Base-by-base conservation (phyloP, 2,113 vertebrate species). In the Esox niger region DNA sequence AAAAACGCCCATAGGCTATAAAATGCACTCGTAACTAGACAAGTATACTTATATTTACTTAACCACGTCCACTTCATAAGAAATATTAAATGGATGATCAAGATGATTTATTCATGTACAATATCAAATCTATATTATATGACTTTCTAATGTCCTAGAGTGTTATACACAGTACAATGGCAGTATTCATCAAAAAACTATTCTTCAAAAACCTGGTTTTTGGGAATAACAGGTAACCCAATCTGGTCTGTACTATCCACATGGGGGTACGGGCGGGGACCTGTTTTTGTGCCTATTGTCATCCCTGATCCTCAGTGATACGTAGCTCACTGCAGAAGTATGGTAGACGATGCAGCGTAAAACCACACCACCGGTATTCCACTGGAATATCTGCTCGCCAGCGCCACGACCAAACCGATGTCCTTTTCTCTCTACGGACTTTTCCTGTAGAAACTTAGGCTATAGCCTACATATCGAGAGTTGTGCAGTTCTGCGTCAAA, bases 251-350 rank as follows among this genome's bases (percentile, higher is more conserved):
- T 70, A 69, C 81, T 81, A 75, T 81, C 75, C 71, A 72, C 43
- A 68, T 10, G 20, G 66, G 56, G 54, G 65, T 70, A 79, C 79
- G 85, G 86, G 87, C 78, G 85, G 87, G 64, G 85, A 84, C 73
- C 82, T 72, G 79, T 67, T 73, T 67, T 73, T 77, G 62, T 82
- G 77, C 56, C 49, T 80, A 57, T 72, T 85, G 79, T 72, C 64
- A 66, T 79, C 59, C 33, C 54, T 57, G 75, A 68, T 82, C 64
- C 79, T 79, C 63, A 83, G 81, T 57, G 86, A 79, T 82, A 84
- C 78, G 81, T 84, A n/a, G n/a, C n/a, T n/a, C n/a, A 77, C 82
- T 85, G 85, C 86, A 86, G 88, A 64, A 84, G 83, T 73, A 79
- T 30, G 74, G 59, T 61, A 71, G 78, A 76, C 79, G 76, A 78